Conservation (phyloP, 1,140 invertebrate species). For the Pseudoatta argentina region DNA sequence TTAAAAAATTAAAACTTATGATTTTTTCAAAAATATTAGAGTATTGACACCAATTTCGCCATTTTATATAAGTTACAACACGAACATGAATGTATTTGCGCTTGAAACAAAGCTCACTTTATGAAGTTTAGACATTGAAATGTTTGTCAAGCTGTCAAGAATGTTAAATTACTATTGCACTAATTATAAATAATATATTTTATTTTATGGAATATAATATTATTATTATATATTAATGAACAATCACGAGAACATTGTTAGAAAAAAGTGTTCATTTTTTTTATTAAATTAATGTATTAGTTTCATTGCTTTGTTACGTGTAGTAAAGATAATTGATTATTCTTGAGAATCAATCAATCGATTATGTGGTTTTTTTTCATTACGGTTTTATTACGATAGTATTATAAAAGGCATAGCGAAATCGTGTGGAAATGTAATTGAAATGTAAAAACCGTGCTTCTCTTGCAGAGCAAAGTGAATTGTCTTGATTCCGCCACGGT, state of each 20-base stretch:
- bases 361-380: slow-evolving; percentile 15
- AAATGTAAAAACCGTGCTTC: slow-evolving; percentile 57
- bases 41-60: background rate
- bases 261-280: background rate
- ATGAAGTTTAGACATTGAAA: slow-evolving; percentile 19
- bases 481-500: slow-evolving; percentile 55
- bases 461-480: slow-evolving; percentile 38
- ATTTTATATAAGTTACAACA: background rate
- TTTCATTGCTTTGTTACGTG: background rate
- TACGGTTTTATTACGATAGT: slow-evolving; percentile 38
- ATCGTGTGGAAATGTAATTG: slow-evolving; percentile 58
- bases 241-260: background rate
- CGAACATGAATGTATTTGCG: background rate
- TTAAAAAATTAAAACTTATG: background rate
- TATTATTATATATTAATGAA: background rate
- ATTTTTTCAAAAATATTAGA: background rate
- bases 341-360: slow-evolving; percentile 43
- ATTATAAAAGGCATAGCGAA: background rate
- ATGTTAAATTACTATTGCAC: slow-evolving; percentile 11
- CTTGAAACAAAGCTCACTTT: slow-evolving; percentile 12
- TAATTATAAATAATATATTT: background rate
- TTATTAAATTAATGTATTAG: slow-evolving; percentile 34
- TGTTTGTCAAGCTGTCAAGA: background rate
- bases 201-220: background rate
- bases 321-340: slow-evolving; percentile 40